Evolutionary conservation across 2,113 vertebrate genomes (phyloP).

Genomic region (Corythoichthys intestinalis): DNA sequence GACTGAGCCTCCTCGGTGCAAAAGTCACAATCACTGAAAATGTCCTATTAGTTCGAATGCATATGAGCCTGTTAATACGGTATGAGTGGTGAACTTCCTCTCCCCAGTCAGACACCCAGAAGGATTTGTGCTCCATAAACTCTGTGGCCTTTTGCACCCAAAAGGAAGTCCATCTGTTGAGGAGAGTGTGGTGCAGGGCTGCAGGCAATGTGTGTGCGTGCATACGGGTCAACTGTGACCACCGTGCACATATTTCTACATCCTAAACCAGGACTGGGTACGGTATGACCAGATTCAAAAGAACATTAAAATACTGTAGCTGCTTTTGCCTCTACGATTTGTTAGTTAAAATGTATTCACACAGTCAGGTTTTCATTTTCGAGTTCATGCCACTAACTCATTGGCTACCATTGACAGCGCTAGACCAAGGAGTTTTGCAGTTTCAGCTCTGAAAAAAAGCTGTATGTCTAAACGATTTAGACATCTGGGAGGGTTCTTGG

Average conservation of each 20-base stretch:
- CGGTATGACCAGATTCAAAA: neutral
- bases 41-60: slow-evolving; percentile 20
- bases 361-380: too few species aligned
- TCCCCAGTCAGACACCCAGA: slow-evolving; percentile 54
- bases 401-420: too few species aligned
- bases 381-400: too few species aligned
- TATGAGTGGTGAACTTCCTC: slow-evolving; percentile 46
- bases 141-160: slow-evolving; percentile 57
- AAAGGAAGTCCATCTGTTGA: slow-evolving; percentile 67
- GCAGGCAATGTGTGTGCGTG: slow-evolving; percentile 44
- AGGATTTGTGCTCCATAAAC: slow-evolving; percentile 67
- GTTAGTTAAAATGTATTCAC: neutral
- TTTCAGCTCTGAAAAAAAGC: too few species aligned
- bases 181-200: slow-evolving; percentile 45
- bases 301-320: neutral
- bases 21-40: slow-evolving; percentile 31
- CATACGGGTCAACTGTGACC: slow-evolving; percentile 41
- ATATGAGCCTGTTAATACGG: slow-evolving; percentile 7
- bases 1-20: slow-evolving; percentile 44
- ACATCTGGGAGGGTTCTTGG: too few species aligned
- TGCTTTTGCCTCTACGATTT: neutral
- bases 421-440: too few species aligned
- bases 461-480: too few species aligned
- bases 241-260: slow-evolving; percentile 47
- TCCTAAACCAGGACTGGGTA: slow-evolving; percentile 23